These are phyloP conservation scores for Yasuhikotakia modesta DNA, from an alignment of 2,797 vertebrate species.

Conservation along the genomic window DNA sequence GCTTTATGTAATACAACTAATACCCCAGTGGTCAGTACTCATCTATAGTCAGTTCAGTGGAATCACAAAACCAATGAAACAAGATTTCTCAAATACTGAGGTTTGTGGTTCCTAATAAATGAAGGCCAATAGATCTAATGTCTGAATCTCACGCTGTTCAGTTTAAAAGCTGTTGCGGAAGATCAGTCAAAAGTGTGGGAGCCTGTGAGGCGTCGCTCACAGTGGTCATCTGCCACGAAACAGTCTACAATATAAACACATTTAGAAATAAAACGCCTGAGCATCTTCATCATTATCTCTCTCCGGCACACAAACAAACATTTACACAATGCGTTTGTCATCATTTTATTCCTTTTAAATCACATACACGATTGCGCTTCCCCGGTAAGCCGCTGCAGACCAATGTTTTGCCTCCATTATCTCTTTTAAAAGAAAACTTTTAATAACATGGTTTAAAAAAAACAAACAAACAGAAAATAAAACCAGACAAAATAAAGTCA, in stretches of 20 bases:
- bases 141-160: background rate
- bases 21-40: no score
- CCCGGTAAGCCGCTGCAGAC: background rate
- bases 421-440: slow-evolving; percentile 1
- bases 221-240: background rate
- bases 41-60: no score
- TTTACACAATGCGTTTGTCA: background rate
- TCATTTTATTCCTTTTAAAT: slow-evolving; percentile 29
- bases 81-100: no score
- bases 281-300: background rate
- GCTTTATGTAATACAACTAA: no score
- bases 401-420: background rate
- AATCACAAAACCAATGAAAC: no score
- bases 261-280: background rate
- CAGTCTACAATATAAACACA: background rate
- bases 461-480: slow-evolving; percentile 12
- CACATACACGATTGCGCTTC: slow-evolving; percentile 15
- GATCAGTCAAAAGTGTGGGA: background rate
- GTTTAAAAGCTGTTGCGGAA: background rate
- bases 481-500: background rate
- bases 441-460: background rate
- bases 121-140: no score
- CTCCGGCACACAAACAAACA: slow-evolving; percentile 3
- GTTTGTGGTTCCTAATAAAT: no score
- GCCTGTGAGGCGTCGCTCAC: background rate